Percentiles rank a stretch among this genome's conserved stretches.
Conservation (phyloP, 2,797 vertebrate species). For the Neosalanx taihuensis region DNA sequence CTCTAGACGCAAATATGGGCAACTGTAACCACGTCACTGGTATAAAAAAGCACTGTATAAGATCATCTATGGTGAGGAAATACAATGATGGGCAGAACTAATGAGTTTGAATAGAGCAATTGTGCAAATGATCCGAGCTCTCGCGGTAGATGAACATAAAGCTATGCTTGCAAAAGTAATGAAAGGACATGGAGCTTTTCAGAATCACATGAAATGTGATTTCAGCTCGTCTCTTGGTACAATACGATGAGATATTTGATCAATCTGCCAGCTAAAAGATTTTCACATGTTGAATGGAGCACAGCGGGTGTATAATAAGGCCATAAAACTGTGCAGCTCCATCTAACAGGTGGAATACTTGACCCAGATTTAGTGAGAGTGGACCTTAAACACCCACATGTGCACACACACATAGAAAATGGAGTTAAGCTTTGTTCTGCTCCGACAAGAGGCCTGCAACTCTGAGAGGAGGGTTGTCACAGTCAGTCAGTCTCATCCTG, state of each 20-base stretch:
- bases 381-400: not conserved
- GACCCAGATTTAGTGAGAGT: slow-evolving; percentile 13
- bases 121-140: not conserved
- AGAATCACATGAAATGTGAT: slow-evolving; percentile 30
- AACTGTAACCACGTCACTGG: slow-evolving; percentile 17
- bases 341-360: slow-evolving; percentile 44
- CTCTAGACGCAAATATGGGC: not conserved
- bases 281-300: slow-evolving; percentile 45
- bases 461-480: slow-evolving; percentile 11
- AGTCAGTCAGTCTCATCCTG: slow-evolving; percentile 14
- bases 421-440: not conserved
- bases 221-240: slow-evolving; percentile 31
- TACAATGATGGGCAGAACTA: slow-evolving; percentile 18
- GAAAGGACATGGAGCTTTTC: slow-evolving; percentile 34
- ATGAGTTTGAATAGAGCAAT: slow-evolving; percentile 25
- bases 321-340: slow-evolving; percentile 33
- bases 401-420: not conserved
- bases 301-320: slow-evolving; percentile 32
- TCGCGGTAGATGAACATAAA: not conserved
- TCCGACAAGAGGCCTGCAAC: slow-evolving; percentile 15
- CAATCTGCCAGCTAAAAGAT: slow-evolving; percentile 40
- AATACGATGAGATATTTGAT: slow-evolving; percentile 39
- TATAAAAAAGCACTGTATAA: slow-evolving; percentile 37
- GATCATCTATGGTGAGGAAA: slow-evolving; percentile 30
- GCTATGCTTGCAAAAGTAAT: slow-evolving; percentile 12